These are phyloP conservation scores for Chouioia cunea DNA, from an alignment of 2,888 invertebrate genomes.

Conservation along the genomic window DNA sequence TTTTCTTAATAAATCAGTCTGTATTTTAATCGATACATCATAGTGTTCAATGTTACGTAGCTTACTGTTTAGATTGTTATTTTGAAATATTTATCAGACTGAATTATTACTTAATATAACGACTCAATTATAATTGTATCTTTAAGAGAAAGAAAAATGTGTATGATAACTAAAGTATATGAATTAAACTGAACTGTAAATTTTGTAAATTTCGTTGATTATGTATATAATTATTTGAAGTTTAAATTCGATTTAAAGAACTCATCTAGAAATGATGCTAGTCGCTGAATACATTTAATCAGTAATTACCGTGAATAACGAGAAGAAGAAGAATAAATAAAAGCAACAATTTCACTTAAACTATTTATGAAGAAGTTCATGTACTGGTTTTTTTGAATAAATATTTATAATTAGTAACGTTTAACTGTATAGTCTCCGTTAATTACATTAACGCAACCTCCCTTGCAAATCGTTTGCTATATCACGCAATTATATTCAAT, in stretches of 20 bases:
- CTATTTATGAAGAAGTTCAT: slow-evolving; percentile 33
- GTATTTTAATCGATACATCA: not conserved
- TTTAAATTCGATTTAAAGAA: slow-evolving; percentile 30
- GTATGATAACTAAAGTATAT: slow-evolving; percentile 9
- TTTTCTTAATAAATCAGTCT: not conserved
- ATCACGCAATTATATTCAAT: too few species aligned
- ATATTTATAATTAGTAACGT: slow-evolving; percentile 42
- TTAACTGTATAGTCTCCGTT: not conserved
- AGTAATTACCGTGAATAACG: not conserved
- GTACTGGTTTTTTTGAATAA: slow-evolving; percentile 41
- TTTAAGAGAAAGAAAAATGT: not conserved
- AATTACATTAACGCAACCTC: not conserved
- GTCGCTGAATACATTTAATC: slow-evolving; percentile 35
- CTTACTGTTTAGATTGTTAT: slow-evolving; percentile 18
- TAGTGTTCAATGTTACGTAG: not conserved
- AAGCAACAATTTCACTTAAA: slow-evolving; percentile 31
- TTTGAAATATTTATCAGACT: slow-evolving; percentile 15
- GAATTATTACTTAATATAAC: slow-evolving; percentile 19
- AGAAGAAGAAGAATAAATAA: not conserved
- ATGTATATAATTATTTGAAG: slow-evolving; percentile 47
- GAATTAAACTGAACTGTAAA: slow-evolving; percentile 37
- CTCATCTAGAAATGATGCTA: slow-evolving; percentile 39
- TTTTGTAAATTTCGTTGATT: slow-evolving; percentile 48
- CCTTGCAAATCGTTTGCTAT: too few species aligned
- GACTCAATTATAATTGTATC: too few species aligned